Conservation (phyloP, 1,140 invertebrate genomes). For the Drosophila ficusphila region DNA sequence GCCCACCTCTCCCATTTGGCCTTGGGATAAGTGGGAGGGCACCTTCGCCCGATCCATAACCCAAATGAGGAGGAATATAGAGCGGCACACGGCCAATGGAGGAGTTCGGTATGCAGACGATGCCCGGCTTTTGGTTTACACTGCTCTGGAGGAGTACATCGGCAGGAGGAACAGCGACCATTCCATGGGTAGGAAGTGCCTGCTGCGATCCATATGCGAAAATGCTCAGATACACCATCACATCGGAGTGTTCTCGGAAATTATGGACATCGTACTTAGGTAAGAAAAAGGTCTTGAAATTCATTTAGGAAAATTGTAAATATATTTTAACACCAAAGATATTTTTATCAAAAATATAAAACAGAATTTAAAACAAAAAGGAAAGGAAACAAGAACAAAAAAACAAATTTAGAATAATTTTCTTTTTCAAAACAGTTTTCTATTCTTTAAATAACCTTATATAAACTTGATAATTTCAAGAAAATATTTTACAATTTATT, state of each 20-base stretch:
- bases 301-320: too few relatives aligned
- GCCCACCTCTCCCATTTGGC: conserved; percentile 68
- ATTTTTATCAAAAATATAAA: too few relatives aligned
- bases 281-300: conserved; percentile 48
- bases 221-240: conserved; percentile 80
- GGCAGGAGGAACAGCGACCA: conserved; percentile 48
- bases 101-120: conserved; percentile 63
- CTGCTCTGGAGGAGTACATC: conserved; percentile 69
- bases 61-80: conserved; percentile 56
- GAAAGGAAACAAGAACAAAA: too few relatives aligned
- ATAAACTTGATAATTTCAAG: too few relatives aligned
- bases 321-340: too few relatives aligned
- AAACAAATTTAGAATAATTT: too few relatives aligned
- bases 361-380: neutral
- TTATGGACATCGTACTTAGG: conserved; percentile 75
- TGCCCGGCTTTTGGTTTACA: conserved; percentile 69
- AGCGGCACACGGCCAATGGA: conserved; percentile 52
- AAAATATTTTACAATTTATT: too few relatives aligned
- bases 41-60: conserved; percentile 68
- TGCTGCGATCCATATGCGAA: conserved; percentile 77
- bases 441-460: neutral
- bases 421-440: neutral
- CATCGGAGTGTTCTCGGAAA: conserved; percentile 75
- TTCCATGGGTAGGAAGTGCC: conserved; percentile 58
- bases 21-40: conserved; percentile 78